Conservation (phyloP, 2,113 vertebrate genomes). For the Pelmatolapia mariae region DNA sequence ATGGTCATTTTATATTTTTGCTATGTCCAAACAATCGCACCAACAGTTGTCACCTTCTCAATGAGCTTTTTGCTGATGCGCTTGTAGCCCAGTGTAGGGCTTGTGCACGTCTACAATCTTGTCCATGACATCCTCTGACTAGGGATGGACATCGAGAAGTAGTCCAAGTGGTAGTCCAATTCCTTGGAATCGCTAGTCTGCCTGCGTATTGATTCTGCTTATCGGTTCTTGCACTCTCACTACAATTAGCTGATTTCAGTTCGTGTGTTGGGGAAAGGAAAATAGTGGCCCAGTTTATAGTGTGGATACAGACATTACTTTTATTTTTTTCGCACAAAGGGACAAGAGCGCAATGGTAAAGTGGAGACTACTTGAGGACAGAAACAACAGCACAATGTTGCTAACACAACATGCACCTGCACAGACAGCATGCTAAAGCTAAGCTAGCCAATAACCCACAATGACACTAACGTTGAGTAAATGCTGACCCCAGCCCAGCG, state of each 20-base stretch:
- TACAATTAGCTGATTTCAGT: neutral
- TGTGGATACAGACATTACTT: neutral
- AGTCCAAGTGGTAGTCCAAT: neutral
- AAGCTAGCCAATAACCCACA: neutral
- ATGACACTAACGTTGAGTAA: neutral
- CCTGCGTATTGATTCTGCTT: neutral
- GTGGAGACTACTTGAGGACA: neutral
- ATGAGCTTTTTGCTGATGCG: neutral
- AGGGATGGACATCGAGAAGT: neutral
- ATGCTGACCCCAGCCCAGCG: neutral
- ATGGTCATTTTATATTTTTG: neutral
- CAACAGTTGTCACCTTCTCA: neutral
- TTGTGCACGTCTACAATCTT: neutral
- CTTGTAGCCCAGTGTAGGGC: neutral
- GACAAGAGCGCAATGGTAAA: neutral
- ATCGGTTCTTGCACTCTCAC: neutral
- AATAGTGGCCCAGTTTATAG: neutral
- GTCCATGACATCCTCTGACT: neutral
- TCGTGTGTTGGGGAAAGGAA: neutral
- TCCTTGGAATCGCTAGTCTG: neutral
- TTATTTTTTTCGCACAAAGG: neutral
- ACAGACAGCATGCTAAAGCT: neutral
- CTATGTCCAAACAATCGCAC: neutral
- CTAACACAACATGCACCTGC: neutral
- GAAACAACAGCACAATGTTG: neutral